Conservation (phyloP, 2,888 invertebrate species). For the Thysanoteuthis rhombus region DNA sequence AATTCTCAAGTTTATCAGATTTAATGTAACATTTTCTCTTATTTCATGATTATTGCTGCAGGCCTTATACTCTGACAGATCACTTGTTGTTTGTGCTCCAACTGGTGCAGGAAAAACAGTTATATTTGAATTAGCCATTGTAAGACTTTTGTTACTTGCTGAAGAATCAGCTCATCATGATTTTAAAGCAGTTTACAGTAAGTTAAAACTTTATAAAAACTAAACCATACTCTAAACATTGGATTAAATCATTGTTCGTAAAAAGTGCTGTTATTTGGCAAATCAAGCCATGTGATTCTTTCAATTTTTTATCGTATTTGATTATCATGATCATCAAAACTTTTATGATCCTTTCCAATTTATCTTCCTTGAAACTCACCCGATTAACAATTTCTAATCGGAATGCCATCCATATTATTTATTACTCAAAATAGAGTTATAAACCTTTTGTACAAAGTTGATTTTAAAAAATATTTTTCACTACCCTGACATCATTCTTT, state of each 20-base stretch:
- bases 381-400: too few relatives aligned
- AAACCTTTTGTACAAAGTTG: neutral
- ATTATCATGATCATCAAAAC: neutral
- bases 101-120: slow-evolving; percentile 87
- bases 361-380: too few relatives aligned
- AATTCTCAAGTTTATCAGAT: too few relatives aligned
- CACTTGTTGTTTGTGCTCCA: slow-evolving; percentile 81
- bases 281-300: neutral
- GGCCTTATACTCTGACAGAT: slow-evolving; percentile 73
- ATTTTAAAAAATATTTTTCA: neutral
- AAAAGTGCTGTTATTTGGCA: neutral
- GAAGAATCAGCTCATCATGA: slow-evolving; percentile 46
- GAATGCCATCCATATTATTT: neutral
- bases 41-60: slow-evolving; percentile 38
- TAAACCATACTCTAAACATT: neutral
- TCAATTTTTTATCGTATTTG: neutral
- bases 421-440: neutral
- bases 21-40: neutral
- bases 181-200: slow-evolving; percentile 80
- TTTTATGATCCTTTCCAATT: neutral
- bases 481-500: neutral
- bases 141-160: slow-evolving; percentile 74
- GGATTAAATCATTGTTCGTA: neutral
- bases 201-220: slow-evolving; percentile 55
- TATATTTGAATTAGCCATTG: slow-evolving; percentile 83